These are phyloP conservation scores for Cynopterus sphinx DNA, from an alignment of 2,797 vertebrate species.

Conservation along the genomic window DNA sequence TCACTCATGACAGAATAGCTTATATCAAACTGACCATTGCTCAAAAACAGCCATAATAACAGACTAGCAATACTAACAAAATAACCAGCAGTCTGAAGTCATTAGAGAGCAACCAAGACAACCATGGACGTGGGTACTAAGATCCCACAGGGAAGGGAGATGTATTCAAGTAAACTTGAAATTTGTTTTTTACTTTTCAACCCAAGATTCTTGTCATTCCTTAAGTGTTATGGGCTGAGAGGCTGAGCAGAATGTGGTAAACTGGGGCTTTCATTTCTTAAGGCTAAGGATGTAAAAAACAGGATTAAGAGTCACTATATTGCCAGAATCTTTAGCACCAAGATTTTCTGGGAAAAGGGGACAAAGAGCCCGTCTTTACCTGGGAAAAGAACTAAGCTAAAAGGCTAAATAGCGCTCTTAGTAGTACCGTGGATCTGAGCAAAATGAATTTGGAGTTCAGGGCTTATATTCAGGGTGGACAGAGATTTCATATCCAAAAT, in stretches of 20 bases:
- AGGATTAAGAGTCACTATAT: not conserved
- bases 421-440: not conserved
- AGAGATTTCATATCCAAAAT: not conserved
- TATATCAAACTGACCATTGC: not conserved
- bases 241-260: not conserved
- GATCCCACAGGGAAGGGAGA: not conserved
- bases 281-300: not conserved
- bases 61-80: not conserved
- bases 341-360: not conserved
- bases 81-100: not conserved
- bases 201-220: not conserved
- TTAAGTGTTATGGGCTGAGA: not conserved
- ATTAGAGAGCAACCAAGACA: not conserved
- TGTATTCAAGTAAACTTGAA: not conserved
- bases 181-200: not conserved
- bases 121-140: not conserved
- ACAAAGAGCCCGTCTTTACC: not conserved
- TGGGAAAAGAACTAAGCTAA: not conserved
- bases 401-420: not conserved
- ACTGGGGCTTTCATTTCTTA: not conserved
- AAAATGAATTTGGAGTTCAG: constrained; percentile 29
- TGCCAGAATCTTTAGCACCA: not conserved
- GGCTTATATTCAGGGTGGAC: not conserved
- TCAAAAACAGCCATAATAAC: not conserved
- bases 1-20: not conserved